Evolutionary conservation across 1,140 invertebrate genomes (phyloP).

Genomic region (Drosophila simulans): DNA sequence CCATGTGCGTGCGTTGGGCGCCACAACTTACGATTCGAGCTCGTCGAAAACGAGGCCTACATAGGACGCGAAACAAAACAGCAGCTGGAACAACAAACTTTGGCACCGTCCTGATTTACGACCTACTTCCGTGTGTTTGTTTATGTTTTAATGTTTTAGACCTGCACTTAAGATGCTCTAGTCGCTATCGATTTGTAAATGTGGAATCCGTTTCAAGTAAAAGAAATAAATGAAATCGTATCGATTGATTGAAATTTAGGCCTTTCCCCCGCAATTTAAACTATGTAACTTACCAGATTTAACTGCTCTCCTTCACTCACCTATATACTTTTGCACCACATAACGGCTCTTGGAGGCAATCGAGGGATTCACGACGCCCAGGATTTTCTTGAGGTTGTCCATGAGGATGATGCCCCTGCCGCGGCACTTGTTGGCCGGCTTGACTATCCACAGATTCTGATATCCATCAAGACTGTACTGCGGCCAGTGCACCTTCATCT

Average conservation of each 20-base stretch:
- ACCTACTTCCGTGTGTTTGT: slow-evolving; percentile 66
- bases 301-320: slow-evolving; percentile 85
- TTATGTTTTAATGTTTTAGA: slow-evolving; percentile 47
- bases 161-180: slow-evolving; percentile 49
- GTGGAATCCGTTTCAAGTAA: background rate
- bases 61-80: slow-evolving; percentile 1
- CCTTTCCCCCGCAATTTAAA: too few species aligned
- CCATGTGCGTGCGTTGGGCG: slow-evolving; percentile 55
- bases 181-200: slow-evolving; percentile 29
- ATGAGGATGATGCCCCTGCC: slow-evolving; percentile 95
- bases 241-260: too few species aligned
- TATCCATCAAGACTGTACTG: slow-evolving; percentile 93
- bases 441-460: slow-evolving; percentile 97
- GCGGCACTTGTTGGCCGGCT: slow-evolving; percentile 96
- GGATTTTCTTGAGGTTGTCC: slow-evolving; percentile 94
- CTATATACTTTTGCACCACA: slow-evolving; percentile 98
- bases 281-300: too few species aligned
- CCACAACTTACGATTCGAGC: slow-evolving; percentile 46
- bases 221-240: too few species aligned
- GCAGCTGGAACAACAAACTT: slow-evolving; percentile 43
- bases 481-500: slow-evolving; percentile 89
- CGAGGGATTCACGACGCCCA: slow-evolving; percentile 88
- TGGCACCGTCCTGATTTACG: slow-evolving; percentile 67
- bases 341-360: slow-evolving; percentile 90
- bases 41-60: slow-evolving; percentile 12